phyloP scores from a whole-genome alignment of 2,888 invertebrate genomes.

The Phortica magna region DNA sequence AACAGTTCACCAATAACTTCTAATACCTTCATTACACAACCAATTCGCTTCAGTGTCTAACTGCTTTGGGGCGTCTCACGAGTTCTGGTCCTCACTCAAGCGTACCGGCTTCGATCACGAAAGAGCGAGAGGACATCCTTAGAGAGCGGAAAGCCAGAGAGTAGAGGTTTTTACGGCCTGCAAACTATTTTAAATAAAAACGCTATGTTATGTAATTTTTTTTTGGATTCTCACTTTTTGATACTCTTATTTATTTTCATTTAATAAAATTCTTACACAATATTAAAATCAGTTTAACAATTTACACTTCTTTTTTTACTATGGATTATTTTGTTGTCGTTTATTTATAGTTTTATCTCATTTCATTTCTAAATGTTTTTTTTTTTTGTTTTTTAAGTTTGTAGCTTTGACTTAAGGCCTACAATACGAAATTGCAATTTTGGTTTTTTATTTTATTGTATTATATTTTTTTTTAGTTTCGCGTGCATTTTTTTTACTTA shows the following conservation, averaged over 20 bases:
- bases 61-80: no score
- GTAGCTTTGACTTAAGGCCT: conserved; percentile 61
- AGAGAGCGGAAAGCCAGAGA: no score
- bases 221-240: not conserved
- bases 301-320: conserved; percentile 57
- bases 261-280: conserved; percentile 68
- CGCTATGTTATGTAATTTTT: no score
- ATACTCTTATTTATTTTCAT: conserved; percentile 31
- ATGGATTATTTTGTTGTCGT: conserved; percentile 48
- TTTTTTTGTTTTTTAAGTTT: conserved; percentile 44
- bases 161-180: no score
- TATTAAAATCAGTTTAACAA: conserved; percentile 72
- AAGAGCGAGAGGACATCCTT: no score
- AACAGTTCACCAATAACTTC: no score
- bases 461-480: conserved; percentile 41
- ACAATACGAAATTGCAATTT: conserved; percentile 62
- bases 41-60: no score
- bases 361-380: conserved; percentile 29
- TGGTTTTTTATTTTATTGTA: conserved; percentile 40
- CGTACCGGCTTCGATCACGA: no score
- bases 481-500: conserved; percentile 39
- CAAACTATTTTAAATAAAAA: no score
- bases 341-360: conserved; percentile 5
- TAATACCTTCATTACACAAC: no score
- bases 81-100: no score